Base-by-base conservation (phyloP, 2,797 vertebrate genomes). In the Darevskia nairensis region DNA sequence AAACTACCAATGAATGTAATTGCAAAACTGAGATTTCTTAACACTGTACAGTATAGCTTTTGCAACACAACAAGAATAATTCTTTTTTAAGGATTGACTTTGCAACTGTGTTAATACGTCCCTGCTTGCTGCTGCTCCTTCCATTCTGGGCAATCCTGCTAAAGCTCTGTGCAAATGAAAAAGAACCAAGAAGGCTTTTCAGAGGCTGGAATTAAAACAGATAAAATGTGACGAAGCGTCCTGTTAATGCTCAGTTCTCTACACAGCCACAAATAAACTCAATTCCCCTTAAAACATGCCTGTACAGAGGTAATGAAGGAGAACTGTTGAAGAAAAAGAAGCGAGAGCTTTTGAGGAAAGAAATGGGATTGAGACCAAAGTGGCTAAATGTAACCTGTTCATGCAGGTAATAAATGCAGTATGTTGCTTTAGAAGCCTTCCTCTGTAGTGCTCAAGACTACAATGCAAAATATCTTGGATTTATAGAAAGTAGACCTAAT, bases 361-460 rank as follows among this genome's bases (percentile, higher is more conserved):
- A n/a, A 21, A 4, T 27, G 8, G 44, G 27, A 25, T 2, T 80
- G 50, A 80, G 46, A 23, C 50, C 32, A 46, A 82, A 50, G 82
- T 23, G 41, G 59, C 11, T 64, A 80, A 82, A 55, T 1, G 3
- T 59, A 78, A 50, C 41, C 32, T 2, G 0, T 59, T 80, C 0
- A 2, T 44, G 23, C 74, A 78, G 41, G 83, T 44, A 23, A 0
- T 1, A 69, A 86, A 59, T 7, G 1, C 0, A 2, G 6, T 46
- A 77, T 0, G 0, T 19, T 19, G 0, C 76, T 1, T 3, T 0
- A 1, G 69, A 11, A 75, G 11, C 74, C 9, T 13, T 91, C 35
- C 19, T 61, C 8, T 25, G 41, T 1, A 1, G 35, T 17, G 0
- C 61, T 83, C 32, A 0, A 75, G 87, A 80, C 2, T 21, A 13